Base-by-base conservation (phyloP, 2,113 vertebrate species). In the Cryptomyrus ogoouensis region DNA sequence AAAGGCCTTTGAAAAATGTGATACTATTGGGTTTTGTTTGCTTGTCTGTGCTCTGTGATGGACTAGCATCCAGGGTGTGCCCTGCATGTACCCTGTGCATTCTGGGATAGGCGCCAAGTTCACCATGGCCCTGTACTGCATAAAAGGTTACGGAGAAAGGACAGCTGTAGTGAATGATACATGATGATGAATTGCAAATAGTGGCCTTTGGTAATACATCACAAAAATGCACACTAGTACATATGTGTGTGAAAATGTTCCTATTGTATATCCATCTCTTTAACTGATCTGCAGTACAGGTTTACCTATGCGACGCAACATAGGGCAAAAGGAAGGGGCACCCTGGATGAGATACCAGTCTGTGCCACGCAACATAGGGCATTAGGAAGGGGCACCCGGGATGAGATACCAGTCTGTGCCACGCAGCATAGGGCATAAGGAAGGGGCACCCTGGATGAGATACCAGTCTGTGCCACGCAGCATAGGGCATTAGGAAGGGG, bases 381-480 rank as follows among this genome's bases (percentile, higher is more conserved):
- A 52, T 0, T 17, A 2, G n/a, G 24, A 0, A 8, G 58, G 2
- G 7, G 8, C 3, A 0, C n/a, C 58, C 19, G 9, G 24, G n/a
- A 62, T n/a, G 58, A n/a, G 42, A 42, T 4, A 4, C 3, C 42
- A 3, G 42, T 42, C 3, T 42, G 42, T 42, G 42, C 42, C 42
- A 42, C 0, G 3, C 42, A 42, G 42, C 42, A 42, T 4, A 42
- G 39, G 39, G 39, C 39, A 42, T 1, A 42, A 3, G 39, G 3
- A 1, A 42, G 39, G 39, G 39, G 39, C 3, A 1, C 39, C 39
- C 39, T 42, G 39, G 39, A 42, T 42, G 3, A 3, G 39, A 42
- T 42, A 42, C 0, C 39, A 42, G 39, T 42, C 39, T 42, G 39
- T 42, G 39, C 39, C 39, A 42, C 1, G 39, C 2, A 3, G 39